Evolutionary conservation across 2,888 invertebrate genomes (phyloP).

Genomic region (Strigamia transsilvanica): DNA sequence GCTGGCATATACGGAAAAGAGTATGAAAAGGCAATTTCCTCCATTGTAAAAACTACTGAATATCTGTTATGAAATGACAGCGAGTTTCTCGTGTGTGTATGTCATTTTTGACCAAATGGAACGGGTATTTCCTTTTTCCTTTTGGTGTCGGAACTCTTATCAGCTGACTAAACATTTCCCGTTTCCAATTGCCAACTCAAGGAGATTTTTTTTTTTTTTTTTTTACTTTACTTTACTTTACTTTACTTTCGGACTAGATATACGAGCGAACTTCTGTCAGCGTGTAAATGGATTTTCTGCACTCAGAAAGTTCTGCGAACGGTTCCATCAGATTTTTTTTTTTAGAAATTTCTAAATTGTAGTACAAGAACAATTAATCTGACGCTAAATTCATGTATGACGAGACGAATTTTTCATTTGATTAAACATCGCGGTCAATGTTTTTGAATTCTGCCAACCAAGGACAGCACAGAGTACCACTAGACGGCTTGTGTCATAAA

Average conservation of each 20-base stretch:
- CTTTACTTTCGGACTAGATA: neutral
- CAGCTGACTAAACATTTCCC: neutral
- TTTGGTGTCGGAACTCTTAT: conserved; percentile 4
- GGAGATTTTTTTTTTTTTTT: neutral
- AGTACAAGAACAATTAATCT: neutral
- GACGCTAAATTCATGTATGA: neutral
- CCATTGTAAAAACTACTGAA: neutral
- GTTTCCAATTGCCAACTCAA: neutral
- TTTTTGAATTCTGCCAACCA: too few species aligned
- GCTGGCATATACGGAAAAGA: too few species aligned
- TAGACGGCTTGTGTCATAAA: too few species aligned
- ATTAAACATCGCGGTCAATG: neutral
- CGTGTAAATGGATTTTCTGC: neutral
- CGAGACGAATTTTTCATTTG: neutral
- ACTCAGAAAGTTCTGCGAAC: too few species aligned
- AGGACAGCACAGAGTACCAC: too few species aligned
- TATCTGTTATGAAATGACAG: neutral
- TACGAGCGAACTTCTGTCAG: neutral
- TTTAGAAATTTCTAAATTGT: too few species aligned
- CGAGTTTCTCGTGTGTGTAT: neutral
- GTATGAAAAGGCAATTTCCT: neutral
- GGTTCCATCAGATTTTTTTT: too few species aligned
- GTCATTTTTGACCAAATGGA: conserved; percentile 1
- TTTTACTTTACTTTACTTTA: too few species aligned
- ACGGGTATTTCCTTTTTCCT: neutral